Evolutionary conservation across 1,140 invertebrate genomes (phyloP), one percentile per base, ranked within the genome.

Genomic region (Leptopilina clavipes): DNA sequence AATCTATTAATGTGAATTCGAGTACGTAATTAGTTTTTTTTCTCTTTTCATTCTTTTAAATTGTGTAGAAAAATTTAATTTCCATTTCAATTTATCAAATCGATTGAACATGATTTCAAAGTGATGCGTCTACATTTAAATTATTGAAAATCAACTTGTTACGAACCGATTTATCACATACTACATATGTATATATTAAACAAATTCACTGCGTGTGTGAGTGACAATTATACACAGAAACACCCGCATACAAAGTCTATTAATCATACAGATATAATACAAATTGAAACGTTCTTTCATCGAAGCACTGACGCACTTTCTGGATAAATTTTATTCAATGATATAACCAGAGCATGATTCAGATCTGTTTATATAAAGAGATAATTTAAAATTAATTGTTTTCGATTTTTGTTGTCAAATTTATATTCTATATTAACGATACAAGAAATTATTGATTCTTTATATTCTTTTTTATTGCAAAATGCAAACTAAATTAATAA

Each of bases 1-100:
- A 73, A 76, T 37, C 22, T 65, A 65, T 65, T 81, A 73, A 76
- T 79, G 72, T 76, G 59, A 74, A 44, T 80, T 70, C 31, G 71
- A 54, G 25, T 76, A 44, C 74, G 40, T 75, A 59, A 74, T 10
- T 31, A 65, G 56, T 31, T 65, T 65, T 14, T 37, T 65, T 22
- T 65, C 14, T 31, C 6, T 22, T 14, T 65, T 25, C 12, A 14
- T 31, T 31, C n/a, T n/a, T n/a, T n/a, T n/a, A n/a, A n/a, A 65
- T 65, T 12, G 31, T n/a, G 59, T 65, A 31, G 25, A 14, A 12
- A 14, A 22, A 14, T 31, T 65, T n/a, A 31, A 31, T 31, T 31
- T 22, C 56, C n/a, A n/a, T n/a, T 14, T 31, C 48, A n/a, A 22
- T 65, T 65, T 22, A 65, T 31, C 22, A 37, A 31, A 25, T 14